phyloP scores from a whole-genome alignment of 2,888 invertebrate genomes.

The Phaonia tiefii region DNA sequence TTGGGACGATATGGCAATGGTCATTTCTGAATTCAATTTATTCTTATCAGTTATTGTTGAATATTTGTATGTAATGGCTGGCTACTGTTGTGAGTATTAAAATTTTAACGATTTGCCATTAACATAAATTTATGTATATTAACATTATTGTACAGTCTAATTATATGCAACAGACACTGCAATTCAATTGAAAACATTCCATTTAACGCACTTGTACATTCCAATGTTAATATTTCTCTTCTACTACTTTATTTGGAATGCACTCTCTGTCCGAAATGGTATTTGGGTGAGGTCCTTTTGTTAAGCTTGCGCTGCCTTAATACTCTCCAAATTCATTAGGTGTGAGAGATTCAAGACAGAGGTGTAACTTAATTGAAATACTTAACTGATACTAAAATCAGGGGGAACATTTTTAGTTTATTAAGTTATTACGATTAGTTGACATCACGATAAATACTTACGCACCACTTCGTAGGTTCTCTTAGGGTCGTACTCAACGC shows the following conservation, averaged over 20 bases:
- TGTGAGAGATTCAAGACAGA: conserved; percentile 40
- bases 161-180: conserved; percentile 20
- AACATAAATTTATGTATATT: conserved; percentile 62
- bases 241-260: too few relatives aligned
- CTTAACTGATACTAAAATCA: too few relatives aligned
- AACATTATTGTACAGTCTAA: conserved; percentile 54
- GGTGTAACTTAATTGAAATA: neutral
- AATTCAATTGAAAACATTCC: conserved; percentile 11
- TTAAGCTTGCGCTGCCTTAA: conserved; percentile 47
- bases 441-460: too few relatives aligned
- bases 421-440: too few relatives aligned
- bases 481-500: too few relatives aligned
- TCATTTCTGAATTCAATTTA: neutral
- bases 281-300: conserved; percentile 8
- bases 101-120: conserved; percentile 60
- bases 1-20: neutral
- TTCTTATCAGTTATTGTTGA: neutral
- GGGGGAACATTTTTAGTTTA: too few relatives aligned
- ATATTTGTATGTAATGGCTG: neutral
- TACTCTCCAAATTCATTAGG: conserved; percentile 25
- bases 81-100: neutral
- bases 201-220: neutral
- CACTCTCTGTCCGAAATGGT: conserved; percentile 1
- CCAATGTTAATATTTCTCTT: neutral
- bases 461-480: too few relatives aligned